Evolutionary conservation across 2,888 invertebrate species (phyloP).

Genomic region (Polydesmus complanatus): DNA sequence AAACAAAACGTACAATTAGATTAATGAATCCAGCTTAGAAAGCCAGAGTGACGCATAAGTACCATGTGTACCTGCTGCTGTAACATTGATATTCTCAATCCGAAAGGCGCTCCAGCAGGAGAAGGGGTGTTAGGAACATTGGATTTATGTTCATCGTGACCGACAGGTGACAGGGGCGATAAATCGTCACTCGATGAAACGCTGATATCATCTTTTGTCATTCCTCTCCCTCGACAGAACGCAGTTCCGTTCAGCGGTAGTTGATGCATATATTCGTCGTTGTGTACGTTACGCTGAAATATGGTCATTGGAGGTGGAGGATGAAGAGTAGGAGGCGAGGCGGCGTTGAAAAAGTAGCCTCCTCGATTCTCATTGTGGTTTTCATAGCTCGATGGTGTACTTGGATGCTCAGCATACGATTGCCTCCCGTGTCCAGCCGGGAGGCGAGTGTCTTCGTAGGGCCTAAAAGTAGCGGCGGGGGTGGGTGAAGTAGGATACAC

Average conservation of each 20-base stretch:
- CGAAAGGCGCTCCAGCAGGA: conserved; percentile 25
- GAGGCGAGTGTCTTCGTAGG: conserved; percentile 11
- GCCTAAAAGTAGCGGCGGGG: conserved; percentile 22
- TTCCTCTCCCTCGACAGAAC: conserved; percentile 24
- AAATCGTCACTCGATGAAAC: conserved; percentile 1
- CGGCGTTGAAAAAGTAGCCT: conserved; percentile 28
- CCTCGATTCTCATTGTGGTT: neutral
- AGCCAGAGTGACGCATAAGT: neutral
- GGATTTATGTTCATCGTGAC: neutral
- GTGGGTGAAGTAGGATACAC: conserved; percentile 19
- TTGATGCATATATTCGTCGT: conserved; percentile 22
- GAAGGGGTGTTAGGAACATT: neutral
- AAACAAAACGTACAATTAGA: conserved; percentile 16
- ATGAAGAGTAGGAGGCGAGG: conserved; percentile 38
- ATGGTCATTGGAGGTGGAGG: neutral
- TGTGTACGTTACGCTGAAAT: neutral
- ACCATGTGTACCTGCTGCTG: conserved; percentile 66
- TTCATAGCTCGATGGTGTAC: conserved; percentile 1
- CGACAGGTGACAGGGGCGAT: neutral
- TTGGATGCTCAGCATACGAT: neutral
- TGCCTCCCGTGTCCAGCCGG: neutral
- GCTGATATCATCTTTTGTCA: conserved; percentile 3
- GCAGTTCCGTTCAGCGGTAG: conserved; percentile 38
- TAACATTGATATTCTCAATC: conserved; percentile 54
- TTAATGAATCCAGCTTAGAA: neutral